Base-by-base conservation (phyloP, 30 jellyfish, hydroid and myxozoan species). In the Aurelia aurita region DNA sequence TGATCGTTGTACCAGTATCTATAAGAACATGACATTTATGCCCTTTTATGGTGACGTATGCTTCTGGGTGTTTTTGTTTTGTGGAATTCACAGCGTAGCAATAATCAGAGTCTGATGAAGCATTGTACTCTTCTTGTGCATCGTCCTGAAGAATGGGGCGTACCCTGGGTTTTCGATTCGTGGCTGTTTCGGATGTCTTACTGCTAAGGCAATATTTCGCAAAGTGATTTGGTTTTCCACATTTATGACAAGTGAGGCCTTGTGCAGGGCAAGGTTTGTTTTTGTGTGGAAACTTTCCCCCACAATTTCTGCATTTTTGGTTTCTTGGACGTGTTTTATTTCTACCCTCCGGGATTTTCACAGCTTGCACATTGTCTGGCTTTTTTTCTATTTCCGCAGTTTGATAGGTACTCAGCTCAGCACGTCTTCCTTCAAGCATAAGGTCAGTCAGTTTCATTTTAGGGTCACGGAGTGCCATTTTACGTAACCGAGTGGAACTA, bases 391-490 rank as follows among this genome's bases (percentile, higher is more conserved):
- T 68, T 10, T 68, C 58, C 35, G n/a, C 3, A 23, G 79, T 61
- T 68, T 68, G 79, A 68, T 2, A 68, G 3, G n/a, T 6, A 32
- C 79, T 68, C 23, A 16, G 19, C 26, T 68, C 79, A 0, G 43
- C 59, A 18, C 79, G 79, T 8, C 79, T 27, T 20, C 79, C 79
- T 9, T 68, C 59, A 3, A 68, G 10, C 29, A 68, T 4, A 25
- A 68, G 8, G 2, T 28, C 79, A 7, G 5, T 25, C 8, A 68
- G 15, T 2, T 9, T 34, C 6, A 26, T 1, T 11, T 68, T 34
- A 20, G 79, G 79, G 59, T 68, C 79, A 4, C 59, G 79, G 13
- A 68, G 26, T 10, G 79, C 59, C 15, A 10, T 27, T 18, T 34
- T 28, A 2, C 79, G 59, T 3, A 68, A 5, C 10, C 35, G 43